Percentiles rank a stretch among this genome's conserved stretches.
These are phyloP conservation scores for Poicephalus gulielmi DNA, from an alignment of 2,113 vertebrate genomes.

Conservation along the genomic window DNA sequence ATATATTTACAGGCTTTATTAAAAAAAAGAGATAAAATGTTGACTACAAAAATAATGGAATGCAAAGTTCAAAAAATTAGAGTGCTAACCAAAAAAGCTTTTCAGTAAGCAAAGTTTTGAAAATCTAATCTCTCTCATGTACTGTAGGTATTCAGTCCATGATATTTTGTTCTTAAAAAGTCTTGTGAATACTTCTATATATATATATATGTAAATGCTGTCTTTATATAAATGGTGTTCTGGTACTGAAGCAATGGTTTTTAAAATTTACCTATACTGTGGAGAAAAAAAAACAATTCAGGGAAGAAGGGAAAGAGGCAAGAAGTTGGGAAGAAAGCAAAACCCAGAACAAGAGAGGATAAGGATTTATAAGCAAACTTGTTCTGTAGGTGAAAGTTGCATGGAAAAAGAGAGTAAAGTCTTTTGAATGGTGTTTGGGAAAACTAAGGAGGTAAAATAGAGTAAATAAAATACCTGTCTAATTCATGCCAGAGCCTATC, in stretches of 20 bases:
- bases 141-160: neutral
- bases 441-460: neutral
- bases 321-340: neutral
- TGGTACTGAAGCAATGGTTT: neutral
- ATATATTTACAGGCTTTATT: neutral
- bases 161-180: neutral
- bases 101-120: neutral
- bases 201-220: neutral
- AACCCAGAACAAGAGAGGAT: neutral
- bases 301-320: neutral
- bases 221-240: neutral
- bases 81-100: neutral
- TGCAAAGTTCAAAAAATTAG: neutral
- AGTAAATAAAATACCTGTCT: neutral
- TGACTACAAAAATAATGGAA: neutral
- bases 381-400: neutral
- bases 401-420: neutral
- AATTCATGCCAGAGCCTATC: neutral
- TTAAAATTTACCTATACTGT: neutral
- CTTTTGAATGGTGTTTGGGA: neutral
- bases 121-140: neutral
- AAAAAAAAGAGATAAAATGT: neutral
- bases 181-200: neutral
- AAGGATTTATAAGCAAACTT: neutral
- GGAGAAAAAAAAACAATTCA: neutral